phyloP scores from a whole-genome alignment of 2,888 invertebrate genomes.

The Cetonia aurata region DNA sequence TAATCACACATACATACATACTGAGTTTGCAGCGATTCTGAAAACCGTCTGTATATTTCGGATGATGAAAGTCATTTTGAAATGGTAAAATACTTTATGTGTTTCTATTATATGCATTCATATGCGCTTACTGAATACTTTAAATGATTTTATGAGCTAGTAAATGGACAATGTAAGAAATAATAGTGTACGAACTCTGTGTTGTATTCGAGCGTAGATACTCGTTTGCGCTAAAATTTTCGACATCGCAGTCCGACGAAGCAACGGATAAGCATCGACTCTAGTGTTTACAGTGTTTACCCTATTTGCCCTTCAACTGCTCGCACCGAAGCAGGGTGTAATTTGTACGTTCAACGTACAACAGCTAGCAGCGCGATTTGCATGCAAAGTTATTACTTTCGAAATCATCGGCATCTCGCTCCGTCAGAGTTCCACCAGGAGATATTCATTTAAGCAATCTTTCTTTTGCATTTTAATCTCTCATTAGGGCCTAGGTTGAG shows the following conservation, averaged over 20 bases:
- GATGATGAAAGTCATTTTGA: no score
- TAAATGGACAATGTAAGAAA: no score
- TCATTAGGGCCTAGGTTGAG: constrained; percentile 33
- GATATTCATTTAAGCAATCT: constrained; percentile 43
- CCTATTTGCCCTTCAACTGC: constrained; percentile 24
- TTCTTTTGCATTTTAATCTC: constrained; percentile 46
- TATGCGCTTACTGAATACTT: no score
- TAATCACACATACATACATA: no score
- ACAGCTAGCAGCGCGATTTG: constrained; percentile 51
- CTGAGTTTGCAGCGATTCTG: no score
- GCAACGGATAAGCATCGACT: background rate
- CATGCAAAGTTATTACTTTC: constrained; percentile 56
- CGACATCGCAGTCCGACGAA: background rate
- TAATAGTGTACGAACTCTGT: no score
- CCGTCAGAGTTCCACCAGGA: constrained; percentile 38
- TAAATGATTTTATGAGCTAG: no score
- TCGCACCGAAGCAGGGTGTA: constrained; percentile 9
- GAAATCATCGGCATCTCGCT: constrained; percentile 52
- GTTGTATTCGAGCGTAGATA: no score
- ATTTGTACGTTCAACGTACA: constrained; percentile 36
- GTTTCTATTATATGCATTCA: no score
- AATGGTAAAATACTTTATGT: no score
- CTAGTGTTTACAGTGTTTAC: constrained; percentile 7
- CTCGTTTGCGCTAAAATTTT: background rate
- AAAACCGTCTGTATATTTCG: no score